Percentiles rank a stretch among this genome's conserved stretches.
phyloP scores from a whole-genome alignment of 2,888 invertebrate genomes.

The Leuctra nigra region DNA sequence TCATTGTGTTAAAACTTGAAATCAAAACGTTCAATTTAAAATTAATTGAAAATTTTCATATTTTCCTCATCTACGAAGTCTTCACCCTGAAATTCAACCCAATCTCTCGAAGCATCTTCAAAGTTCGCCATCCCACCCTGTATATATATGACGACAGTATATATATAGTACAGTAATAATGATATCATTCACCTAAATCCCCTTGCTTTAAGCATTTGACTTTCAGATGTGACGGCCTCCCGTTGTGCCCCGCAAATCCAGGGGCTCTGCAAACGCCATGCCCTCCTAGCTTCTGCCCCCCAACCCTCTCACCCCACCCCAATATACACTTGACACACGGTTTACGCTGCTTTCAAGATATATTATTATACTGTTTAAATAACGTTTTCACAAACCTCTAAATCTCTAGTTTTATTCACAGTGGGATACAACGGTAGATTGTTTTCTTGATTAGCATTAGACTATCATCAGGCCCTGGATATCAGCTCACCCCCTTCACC shows the following conservation, averaged over 20 bases:
- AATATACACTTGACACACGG: constrained; percentile 24
- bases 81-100: no score
- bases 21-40: no score
- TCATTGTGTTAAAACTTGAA: no score
- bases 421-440: constrained; percentile 42
- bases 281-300: not conserved
- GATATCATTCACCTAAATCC: constrained; percentile 20
- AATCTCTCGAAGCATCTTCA: no score
- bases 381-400: constrained; percentile 27
- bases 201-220: constrained; percentile 40
- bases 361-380: constrained; percentile 32
- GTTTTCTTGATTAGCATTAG: constrained; percentile 42
- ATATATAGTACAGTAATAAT: constrained; percentile 15
- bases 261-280: not conserved
- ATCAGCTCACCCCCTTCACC: no score
- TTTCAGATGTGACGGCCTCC: constrained; percentile 43
- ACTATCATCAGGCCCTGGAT: no score
- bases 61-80: no score
- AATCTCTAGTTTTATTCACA: constrained; percentile 31
- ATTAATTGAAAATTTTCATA: no score
- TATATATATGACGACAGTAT: no score
- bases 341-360: constrained; percentile 30
- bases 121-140: no score
- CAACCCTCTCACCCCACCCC: not conserved
- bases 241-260: constrained; percentile 28